phyloP scores from a whole-genome alignment of 2,113 vertebrate species.

The Calyptommatus sinebrachiatus region DNA sequence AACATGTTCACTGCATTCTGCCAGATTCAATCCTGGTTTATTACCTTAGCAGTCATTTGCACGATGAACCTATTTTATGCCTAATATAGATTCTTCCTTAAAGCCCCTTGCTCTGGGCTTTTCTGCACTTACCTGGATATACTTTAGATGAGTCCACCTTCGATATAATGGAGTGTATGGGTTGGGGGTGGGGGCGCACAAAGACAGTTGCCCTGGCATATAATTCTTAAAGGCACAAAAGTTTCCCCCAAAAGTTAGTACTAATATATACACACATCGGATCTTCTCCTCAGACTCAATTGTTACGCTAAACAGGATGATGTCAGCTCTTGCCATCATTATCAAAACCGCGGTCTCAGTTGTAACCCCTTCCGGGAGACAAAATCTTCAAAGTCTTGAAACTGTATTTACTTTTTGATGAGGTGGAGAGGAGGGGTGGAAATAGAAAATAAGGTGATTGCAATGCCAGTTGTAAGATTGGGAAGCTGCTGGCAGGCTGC shows the following conservation, averaged over 20 bases:
- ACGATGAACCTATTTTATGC: background rate
- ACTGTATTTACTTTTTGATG: conserved; percentile 66
- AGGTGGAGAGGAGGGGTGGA: conserved; percentile 24
- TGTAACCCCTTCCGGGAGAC: background rate
- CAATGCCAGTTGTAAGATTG: conserved; percentile 47
- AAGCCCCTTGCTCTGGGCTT: background rate
- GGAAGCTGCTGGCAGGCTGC: conserved; percentile 47
- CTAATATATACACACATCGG: background rate
- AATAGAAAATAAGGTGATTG: conserved; percentile 62
- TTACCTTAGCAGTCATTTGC: background rate
- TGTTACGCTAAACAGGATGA: conserved; percentile 35
- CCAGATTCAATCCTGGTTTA: conserved; percentile 12
- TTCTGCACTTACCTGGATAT: too few relatives aligned
- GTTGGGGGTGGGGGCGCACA: too few relatives aligned
- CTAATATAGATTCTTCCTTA: conserved; percentile 31
- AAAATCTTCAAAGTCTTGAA: conserved; percentile 60
- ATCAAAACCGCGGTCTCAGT: conserved; percentile 45
- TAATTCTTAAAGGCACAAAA: too few relatives aligned
- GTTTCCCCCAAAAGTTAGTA: too few relatives aligned
- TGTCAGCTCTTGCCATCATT: conserved; percentile 26
- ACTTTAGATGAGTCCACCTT: too few relatives aligned
- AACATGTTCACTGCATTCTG: conserved; percentile 28
- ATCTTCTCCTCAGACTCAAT: conserved; percentile 7
- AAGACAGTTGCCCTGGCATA: too few relatives aligned
- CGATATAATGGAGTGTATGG: too few relatives aligned